phyloP scores from a whole-genome alignment of 2,113 vertebrate species.

The Scartelaos histophorus region DNA sequence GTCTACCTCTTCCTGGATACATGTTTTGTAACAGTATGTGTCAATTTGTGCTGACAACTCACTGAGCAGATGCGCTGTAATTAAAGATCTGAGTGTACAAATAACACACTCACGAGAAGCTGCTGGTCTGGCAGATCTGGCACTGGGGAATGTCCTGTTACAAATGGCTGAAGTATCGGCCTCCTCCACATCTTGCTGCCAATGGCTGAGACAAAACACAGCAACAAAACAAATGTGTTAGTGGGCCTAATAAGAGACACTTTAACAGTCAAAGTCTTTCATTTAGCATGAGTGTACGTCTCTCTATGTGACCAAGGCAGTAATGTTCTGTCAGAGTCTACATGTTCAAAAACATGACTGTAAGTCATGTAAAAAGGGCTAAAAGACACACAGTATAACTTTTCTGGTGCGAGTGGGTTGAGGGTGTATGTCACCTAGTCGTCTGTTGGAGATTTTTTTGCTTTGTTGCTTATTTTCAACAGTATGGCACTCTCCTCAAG shows the following conservation, averaged over 20 bases:
- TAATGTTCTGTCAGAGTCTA: slow-evolving; percentile 16
- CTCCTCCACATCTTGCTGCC: slow-evolving; percentile 88
- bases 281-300: slow-evolving; percentile 16
- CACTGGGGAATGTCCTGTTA: slow-evolving; percentile 60
- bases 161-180: slow-evolving; percentile 73
- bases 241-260: slow-evolving; percentile 36
- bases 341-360: slow-evolving; percentile 4
- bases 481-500: not conserved
- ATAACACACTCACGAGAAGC: slow-evolving; percentile 73
- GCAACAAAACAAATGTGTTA: slow-evolving; percentile 29
- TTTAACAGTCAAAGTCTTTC: slow-evolving; percentile 25
- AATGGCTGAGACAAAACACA: slow-evolving; percentile 72
- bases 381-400: not conserved
- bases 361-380: slow-evolving; percentile 18
- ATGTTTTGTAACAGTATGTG: not conserved
- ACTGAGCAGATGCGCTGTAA: slow-evolving; percentile 15
- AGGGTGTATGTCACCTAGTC: not conserved
- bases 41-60: slow-evolving; percentile 6
- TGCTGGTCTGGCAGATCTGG: slow-evolving; percentile 43
- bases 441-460: not conserved
- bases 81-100: slow-evolving; percentile 18
- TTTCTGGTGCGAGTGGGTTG: not conserved
- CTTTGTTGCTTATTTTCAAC: not conserved
- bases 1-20: not conserved
- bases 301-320: slow-evolving; percentile 15